Conservation (phyloP, 2,113 vertebrate species). For the Argyrosomus japonicus region DNA sequence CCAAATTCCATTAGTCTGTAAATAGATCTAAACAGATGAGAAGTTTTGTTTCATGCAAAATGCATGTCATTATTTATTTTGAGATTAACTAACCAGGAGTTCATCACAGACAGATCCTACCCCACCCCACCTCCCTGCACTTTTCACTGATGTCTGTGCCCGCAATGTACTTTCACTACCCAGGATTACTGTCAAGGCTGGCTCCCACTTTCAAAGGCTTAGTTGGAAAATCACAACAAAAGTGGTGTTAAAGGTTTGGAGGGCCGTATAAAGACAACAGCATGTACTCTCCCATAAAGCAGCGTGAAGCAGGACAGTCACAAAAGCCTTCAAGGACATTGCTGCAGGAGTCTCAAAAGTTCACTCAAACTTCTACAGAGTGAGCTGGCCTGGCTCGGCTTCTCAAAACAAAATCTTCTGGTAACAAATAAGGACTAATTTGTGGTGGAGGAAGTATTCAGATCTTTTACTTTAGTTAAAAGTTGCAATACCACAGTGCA, state of each 20-base stretch:
- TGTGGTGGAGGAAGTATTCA: neutral
- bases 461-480: neutral
- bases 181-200: slow-evolving; percentile 54
- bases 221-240: slow-evolving; percentile 59
- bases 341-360: slow-evolving; percentile 39
- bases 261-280: slow-evolving; percentile 55
- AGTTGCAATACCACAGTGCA: neutral
- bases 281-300: slow-evolving; percentile 66
- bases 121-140: slow-evolving; percentile 11
- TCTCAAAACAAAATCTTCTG: slow-evolving; percentile 24
- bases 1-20: neutral
- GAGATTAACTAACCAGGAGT: neutral
- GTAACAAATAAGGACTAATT: neutral
- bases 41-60: neutral
- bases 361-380: slow-evolving; percentile 6
- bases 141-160: slow-evolving; percentile 38
- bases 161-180: slow-evolving; percentile 28
- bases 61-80: neutral
- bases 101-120: slow-evolving; percentile 23
- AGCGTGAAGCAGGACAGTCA: slow-evolving; percentile 48
- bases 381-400: slow-evolving; percentile 4
- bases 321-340: slow-evolving; percentile 49
- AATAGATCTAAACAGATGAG: neutral
- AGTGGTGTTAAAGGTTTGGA: slow-evolving; percentile 59
- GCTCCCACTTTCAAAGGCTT: slow-evolving; percentile 63